Evolutionary conservation across 2,888 invertebrate genomes (phyloP), one percentile per base, ranked within the genome.

Genomic region (Callyntrura guangdongensis): DNA sequence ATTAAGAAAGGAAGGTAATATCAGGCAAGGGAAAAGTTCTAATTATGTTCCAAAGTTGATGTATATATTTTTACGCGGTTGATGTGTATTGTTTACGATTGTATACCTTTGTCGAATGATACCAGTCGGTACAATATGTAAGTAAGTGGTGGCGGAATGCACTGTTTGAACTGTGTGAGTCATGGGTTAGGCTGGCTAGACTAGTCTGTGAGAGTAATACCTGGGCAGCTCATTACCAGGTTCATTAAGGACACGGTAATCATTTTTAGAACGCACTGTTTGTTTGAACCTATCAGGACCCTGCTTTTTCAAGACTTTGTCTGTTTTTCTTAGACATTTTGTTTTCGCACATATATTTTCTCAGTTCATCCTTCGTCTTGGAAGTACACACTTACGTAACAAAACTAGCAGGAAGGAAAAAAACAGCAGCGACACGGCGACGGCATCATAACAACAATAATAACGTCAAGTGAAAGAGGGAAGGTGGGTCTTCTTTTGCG

Each of bases 151-250:
- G 22, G 74, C 22, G 45, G 45, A 45, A 36, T 72, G 45, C 14
- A 36, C 45, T 17, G 53, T 47, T 20, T 59, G 59, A 59, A 12
- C 61, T 61, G 36, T 45, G 81, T 61, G 81, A 81, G 89, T 84
- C 86, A 90, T 90, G 90, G 86, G 90, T 61, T 72, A 77, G 86
- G 90, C 67, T 86, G 82, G 86, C 64, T 36, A 77, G 87, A 83
- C 74, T 49, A 86, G 47, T 49, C 81, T 45, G 83, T 83, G n/a
- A n/a, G n/a, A 83, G 87, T 91, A 91, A 86, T 87, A 84, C 86
- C 82, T 91, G 77, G 91, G 91, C 84, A 91, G 91, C 86, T 91
- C 91, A 91, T 91, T 91, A 91, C 87, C 87, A 83, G 91, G 91
- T 91, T 91, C 91, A 91, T 91, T 91, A 91, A 87, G 91, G 61